Conservation (phyloP, 2,797 vertebrate species). For the Lerista edwardsae region DNA sequence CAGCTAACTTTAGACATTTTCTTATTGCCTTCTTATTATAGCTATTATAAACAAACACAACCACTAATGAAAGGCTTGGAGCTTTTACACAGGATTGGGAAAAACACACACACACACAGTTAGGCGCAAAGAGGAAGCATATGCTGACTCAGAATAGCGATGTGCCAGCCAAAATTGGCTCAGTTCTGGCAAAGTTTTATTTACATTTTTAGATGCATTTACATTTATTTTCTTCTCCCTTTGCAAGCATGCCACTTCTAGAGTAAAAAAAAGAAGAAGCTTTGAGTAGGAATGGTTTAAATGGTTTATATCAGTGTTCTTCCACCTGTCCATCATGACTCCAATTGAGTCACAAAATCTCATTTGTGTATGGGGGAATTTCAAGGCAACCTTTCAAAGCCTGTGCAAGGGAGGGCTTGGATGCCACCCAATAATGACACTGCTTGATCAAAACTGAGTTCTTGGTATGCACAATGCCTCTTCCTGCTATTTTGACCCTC, state of each 20-base stretch:
- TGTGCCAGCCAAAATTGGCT: constrained; percentile 17
- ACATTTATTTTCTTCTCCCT: accelerated
- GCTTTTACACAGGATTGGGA: constrained; percentile 74
- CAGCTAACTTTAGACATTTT: constrained; percentile 78
- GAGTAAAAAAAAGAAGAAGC: neutral
- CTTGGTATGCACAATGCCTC: no score
- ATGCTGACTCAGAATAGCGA: constrained; percentile 72
- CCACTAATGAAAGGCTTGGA: constrained; percentile 84
- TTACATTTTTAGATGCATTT: constrained; percentile 6
- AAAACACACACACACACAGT: no score
- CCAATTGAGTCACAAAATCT: no score
- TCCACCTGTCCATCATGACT: no score
- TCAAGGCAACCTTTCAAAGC: no score
- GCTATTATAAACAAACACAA: constrained; percentile 84
- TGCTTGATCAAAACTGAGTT: no score
- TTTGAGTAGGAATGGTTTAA: neutral
- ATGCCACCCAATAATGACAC: no score
- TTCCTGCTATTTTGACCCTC: no score
- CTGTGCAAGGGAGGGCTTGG: no score
- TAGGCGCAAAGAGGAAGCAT: constrained; percentile 72
- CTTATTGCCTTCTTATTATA: constrained; percentile 84
- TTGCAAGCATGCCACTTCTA: neutral
- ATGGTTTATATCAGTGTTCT: neutral
- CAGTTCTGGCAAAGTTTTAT: constrained; percentile 21
- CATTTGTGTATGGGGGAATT: no score